Evolutionary conservation across 2,797 vertebrate genomes (phyloP), one percentile per base, ranked within the genome.

Genomic region (Channa striata): DNA sequence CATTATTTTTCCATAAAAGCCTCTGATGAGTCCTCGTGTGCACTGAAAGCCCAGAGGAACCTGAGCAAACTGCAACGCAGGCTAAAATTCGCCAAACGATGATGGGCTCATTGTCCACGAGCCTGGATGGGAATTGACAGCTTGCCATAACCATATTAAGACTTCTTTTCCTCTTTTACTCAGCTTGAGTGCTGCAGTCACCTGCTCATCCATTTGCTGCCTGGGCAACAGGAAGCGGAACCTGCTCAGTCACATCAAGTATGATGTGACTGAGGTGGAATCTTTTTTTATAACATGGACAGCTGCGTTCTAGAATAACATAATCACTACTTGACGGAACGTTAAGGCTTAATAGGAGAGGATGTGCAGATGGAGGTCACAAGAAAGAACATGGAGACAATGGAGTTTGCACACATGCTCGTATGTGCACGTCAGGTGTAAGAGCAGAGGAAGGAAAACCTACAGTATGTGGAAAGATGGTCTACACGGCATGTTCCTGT

Each of bases 101-200:
- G 56, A 74, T 23, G 19, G 34, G 19, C 42, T 61, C 20, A 42
- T 70, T 58, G 71, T 76, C 67, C 51, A 34, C 5, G 2, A 14
- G 23, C 12, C 57, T 40, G 36, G 49, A 73, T 64, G 62, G 51
- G 51, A 78, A 70, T 1, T 43, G 69, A 72, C 78, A 67, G 67
- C 25, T 47, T 33, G 6, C 53, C 11, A 12, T 68, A 57, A 67
- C 47, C 40, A 48, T 30, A 76, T 76, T 68, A 71, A 48, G 43
- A 77, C 30, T 19, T 74, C 17, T n/a, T 39, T 12, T 54, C 16
- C 44, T 72, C 17, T n/a, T 39, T 12, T 54, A 12, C 44, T 43
- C 36, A 13, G 11, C 16, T 44, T 43, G 59, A 72, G 76, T 33
- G 59, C 56, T 21, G 44, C 56, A 53, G 67, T 56, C 51, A 61